A percentile compares a stretch with the other conserved stretches of the same genome.
Conservation (phyloP, 2,888 invertebrate genomes). For the Imbricaverruca yamaguchii region DNA sequence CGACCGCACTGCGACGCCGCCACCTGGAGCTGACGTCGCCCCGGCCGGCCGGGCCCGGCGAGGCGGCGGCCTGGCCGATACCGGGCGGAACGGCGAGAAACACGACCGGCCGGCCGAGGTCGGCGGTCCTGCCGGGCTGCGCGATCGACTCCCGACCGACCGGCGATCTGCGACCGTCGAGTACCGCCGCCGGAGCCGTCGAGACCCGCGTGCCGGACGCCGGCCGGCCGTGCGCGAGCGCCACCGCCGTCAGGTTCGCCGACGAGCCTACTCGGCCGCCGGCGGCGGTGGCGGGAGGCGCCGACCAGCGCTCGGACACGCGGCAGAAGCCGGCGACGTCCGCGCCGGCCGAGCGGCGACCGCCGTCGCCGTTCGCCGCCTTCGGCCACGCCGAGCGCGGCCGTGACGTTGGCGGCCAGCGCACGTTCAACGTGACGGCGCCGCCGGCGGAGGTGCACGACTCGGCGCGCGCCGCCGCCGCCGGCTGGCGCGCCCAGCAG, state of each 20-base stretch:
- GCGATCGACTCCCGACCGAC: too few species aligned
- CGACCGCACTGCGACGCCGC: background rate
- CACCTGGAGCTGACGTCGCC: constrained; percentile 9
- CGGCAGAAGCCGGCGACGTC: background rate
- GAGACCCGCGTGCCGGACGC: background rate
- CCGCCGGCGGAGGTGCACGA: background rate
- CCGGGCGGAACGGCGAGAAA: too few species aligned
- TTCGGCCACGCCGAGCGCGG: background rate
- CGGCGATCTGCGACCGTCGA: too few species aligned
- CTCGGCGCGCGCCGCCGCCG: background rate
- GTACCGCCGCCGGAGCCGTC: background rate
- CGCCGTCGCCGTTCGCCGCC: background rate
- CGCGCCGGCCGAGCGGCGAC: background rate
- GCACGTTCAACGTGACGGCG: background rate
- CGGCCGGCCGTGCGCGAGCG: background rate
- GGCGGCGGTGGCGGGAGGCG: background rate
- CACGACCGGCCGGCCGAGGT: too few species aligned
- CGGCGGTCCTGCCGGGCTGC: too few species aligned
- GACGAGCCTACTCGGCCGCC: background rate
- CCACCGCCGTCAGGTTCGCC: background rate
- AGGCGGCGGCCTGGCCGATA: too few species aligned
- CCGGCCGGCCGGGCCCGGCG: background rate
- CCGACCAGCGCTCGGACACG: background rate
- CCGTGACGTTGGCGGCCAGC: background rate
- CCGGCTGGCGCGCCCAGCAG: background rate